Base-by-base conservation (phyloP, 2,888 invertebrate species). In the Euspilapteryx auroguttella region DNA sequence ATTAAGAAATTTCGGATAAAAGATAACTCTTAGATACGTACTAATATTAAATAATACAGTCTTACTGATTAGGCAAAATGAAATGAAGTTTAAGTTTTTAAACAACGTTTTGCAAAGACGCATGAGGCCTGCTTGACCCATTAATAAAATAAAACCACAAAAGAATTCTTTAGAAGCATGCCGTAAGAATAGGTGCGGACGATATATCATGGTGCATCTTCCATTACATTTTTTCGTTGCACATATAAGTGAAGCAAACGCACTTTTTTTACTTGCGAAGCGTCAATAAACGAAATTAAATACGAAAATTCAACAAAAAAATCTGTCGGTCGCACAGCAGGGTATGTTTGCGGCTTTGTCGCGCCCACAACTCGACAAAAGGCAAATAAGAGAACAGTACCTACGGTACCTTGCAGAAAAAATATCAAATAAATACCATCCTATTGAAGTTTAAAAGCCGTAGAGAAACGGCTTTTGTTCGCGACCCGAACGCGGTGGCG, bases 361-460 rank as follows among this genome's bases (percentile, higher is more conserved):
- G 71, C 68, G 69, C 75, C 75, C 69, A 71, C 69, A 57, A 58
- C 53, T 48, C 48, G 47, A 73, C 73, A 75, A 75, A 65, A 57
- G 69, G 66, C 71, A 73, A 71, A 73, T 73, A 73, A 69, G 64
- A 62, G 73, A 71, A 73, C 64, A 68, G 51, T 66, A 45, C 57
- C 47, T 43, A 39, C 37, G 42, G 49, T 49, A 39, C 36, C 37
- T 33, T 28, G 32, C 8, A 40, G 50, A 64, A 59, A 68, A 71
- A 73, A 71, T 55, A 58, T 55, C 62, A 64, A 64, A 66, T 66
- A 73, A 73, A 69, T 73, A 69, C 58, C 49, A 43, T 56, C 51
- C 69, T 58, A 73, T 73, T 71, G 63, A 73, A 41, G 73, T 66
- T 71, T 73, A 75, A 75, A 71, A 71, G 66, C 65, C 75, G 66